Evolutionary conservation across 2,797 vertebrate genomes (phyloP), one percentile per base, ranked within the genome.

Genomic region (Alauda arvensis): DNA sequence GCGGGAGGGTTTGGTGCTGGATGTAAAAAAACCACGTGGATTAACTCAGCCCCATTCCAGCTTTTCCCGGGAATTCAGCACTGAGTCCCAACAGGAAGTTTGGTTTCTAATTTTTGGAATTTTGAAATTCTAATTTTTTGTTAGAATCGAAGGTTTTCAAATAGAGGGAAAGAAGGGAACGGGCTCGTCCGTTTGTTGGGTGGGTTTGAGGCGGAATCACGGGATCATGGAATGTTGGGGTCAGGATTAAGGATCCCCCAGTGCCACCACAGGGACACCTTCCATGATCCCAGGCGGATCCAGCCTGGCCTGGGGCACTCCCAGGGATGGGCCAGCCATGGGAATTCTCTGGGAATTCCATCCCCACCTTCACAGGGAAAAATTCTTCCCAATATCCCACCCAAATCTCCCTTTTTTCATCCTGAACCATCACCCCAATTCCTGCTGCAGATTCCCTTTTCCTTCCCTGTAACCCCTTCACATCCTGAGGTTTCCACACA

Each of bases 21-120:
- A 0, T 21, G 16, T 23, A 19, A 18, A 52, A 63, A 57, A 23
- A 33, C 31, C 1, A 6, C 0, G 1, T 1, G 7, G 25, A 4
- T 18, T 10, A 37, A 15, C 34, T 21, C 15, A 9, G 25, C 10
- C 2, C 1, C 9, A 14, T 12, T 25, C 45, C 61, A 59, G 59
- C 5, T 77, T 55, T 68, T 68, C 28, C 37, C 33, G 60, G 28
- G 34, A 16, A 9, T 15, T 18, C 26, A 9, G n/a, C 0, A 4
- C 9, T 8, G 45, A 5, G 18, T n/a, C 84, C 31, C 14, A 24
- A 39, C 8, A 18, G 39, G 14, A 56, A 53, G 60, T 26, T 75
- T 59, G 61, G 26, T 12, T 13, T 49, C 12, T 1, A 37, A 29
- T 2, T 4, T 37, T 37, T 37, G 12, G 12, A 37, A 37, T 37